These are phyloP conservation scores for Meloidogyne hapla DNA, from an alignment of 1,140 invertebrate species.

Conservation along the genomic window DNA sequence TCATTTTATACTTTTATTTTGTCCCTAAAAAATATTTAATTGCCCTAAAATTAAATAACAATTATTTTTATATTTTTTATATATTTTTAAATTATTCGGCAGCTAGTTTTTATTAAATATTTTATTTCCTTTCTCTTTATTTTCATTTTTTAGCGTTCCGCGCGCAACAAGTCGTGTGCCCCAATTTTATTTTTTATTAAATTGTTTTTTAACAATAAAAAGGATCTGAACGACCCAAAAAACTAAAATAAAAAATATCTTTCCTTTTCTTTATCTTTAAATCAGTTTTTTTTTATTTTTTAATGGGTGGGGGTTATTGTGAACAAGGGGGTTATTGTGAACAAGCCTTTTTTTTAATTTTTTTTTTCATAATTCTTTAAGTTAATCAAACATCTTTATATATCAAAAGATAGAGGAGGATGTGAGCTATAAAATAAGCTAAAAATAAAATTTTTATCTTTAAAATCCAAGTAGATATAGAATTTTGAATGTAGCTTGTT, in stretches of 20 bases:
- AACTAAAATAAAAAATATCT: neutral
- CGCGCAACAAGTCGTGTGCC: slow-evolving; percentile 1
- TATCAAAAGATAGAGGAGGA: neutral
- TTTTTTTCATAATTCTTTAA: neutral
- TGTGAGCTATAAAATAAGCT: neutral
- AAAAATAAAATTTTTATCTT: neutral
- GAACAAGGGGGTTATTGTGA: too few relatives aligned
- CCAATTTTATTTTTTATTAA: neutral
- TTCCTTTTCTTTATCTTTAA: too few relatives aligned
- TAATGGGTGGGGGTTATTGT: too few relatives aligned
- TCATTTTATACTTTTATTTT: too few relatives aligned
- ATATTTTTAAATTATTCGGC: neutral
- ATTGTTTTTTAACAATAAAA: neutral
- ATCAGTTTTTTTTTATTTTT: slow-evolving; percentile 1
- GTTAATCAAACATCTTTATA: neutral
- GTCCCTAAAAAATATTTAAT: too few relatives aligned
- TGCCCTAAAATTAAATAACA: too few relatives aligned
- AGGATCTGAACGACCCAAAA: neutral
- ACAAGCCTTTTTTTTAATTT: too few relatives aligned
- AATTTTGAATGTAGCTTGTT: neutral
- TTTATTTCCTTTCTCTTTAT: neutral
- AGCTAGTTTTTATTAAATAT: neutral
- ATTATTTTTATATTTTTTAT: too few relatives aligned
- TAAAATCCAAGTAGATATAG: neutral
- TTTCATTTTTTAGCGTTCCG: neutral